Conservation (phyloP, 1,140 invertebrate genomes). For the Holotrichia oblita region DNA sequence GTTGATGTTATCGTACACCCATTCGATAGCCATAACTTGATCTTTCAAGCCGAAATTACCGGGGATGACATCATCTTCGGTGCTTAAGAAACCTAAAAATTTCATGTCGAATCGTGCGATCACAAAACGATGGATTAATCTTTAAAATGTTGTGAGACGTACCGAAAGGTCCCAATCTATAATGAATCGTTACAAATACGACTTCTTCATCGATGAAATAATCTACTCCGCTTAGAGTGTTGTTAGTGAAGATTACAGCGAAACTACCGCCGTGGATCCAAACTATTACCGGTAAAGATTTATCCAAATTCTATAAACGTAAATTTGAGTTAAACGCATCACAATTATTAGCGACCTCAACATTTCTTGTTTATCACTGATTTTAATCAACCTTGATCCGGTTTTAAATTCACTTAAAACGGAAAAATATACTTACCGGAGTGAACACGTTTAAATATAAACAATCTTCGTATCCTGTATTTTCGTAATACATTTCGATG, state of each 20-base stretch:
- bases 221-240: slow-evolving; percentile 66
- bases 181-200: slow-evolving; percentile 75
- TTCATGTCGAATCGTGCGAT: not conserved
- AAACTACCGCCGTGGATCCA: slow-evolving; percentile 72
- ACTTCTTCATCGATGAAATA: slow-evolving; percentile 70
- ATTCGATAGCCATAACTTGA: slow-evolving; percentile 62
- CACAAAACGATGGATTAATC: not conserved
- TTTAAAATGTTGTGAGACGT: not conserved
- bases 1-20: slow-evolving; percentile 62
- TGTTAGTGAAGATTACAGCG: slow-evolving; percentile 60
- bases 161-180: slow-evolving; percentile 72
- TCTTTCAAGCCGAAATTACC: slow-evolving; percentile 63
- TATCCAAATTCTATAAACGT: slow-evolving; percentile 9
- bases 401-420: not conserved
- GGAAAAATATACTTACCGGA: slow-evolving; percentile 52
- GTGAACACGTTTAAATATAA: slow-evolving; percentile 62
- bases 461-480: slow-evolving; percentile 59
- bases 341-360: slow-evolving; percentile 3
- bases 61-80: slow-evolving; percentile 46
- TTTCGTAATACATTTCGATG: slow-evolving; percentile 48
- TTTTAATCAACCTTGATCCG: not conserved
- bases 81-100: slow-evolving; percentile 48
- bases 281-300: slow-evolving; percentile 61
- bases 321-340: no score
- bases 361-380: not conserved